phyloP scores from a whole-genome alignment of 30 jellyfish, hydroid and myxozoan species.

The Pseudorhiza aurosa region DNA sequence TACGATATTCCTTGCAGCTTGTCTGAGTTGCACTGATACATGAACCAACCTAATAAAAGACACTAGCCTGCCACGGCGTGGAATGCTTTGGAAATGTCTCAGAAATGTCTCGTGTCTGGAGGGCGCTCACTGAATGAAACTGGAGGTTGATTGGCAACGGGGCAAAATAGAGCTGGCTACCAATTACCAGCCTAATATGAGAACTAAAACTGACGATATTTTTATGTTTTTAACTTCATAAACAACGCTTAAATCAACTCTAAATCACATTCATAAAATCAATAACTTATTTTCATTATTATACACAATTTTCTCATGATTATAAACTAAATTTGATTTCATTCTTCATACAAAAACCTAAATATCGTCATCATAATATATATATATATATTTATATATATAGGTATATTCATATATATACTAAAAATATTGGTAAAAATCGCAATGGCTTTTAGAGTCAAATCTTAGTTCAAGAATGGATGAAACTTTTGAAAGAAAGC shows the following conservation, averaged over 20 bases:
- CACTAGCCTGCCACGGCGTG: no score
- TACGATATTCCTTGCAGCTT: no score
- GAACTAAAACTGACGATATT: no score
- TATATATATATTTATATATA: not conserved
- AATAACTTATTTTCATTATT: conserved; percentile 37
- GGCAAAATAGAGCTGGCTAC: no score
- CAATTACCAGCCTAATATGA: no score
- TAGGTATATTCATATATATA: not conserved
- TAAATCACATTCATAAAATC: conserved; percentile 46
- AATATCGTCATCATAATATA: not conserved
- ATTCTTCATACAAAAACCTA: conserved; percentile 44
- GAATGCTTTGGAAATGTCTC: no score
- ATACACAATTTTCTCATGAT: conserved; percentile 40
- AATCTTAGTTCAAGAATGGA: not conserved
- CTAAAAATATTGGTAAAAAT: conserved; percentile 38
- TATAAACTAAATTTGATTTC: conserved; percentile 30
- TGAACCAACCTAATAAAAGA: no score
- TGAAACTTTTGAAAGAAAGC: not conserved
- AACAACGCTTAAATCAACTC: conserved; percentile 29
- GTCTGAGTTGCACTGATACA: no score
- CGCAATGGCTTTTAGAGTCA: not conserved
- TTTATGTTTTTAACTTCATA: no score
- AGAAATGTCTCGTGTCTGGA: no score
- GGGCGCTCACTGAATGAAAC: no score
- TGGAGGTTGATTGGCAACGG: no score